Evolutionary conservation across 2,797 vertebrate genomes (phyloP).

Genomic region (Protosalanx chinensis): DNA sequence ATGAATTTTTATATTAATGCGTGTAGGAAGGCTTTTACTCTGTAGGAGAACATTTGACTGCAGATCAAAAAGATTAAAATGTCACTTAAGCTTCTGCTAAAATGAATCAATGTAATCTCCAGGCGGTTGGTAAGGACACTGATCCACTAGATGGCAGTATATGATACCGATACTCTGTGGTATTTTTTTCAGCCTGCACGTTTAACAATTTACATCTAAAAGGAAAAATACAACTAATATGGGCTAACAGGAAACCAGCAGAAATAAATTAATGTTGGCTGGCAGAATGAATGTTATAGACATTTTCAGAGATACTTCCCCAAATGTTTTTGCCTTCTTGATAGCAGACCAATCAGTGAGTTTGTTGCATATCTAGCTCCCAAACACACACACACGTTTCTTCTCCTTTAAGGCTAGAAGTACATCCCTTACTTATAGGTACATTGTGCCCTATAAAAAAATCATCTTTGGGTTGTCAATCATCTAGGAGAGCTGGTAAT

Average conservation of each 20-base stretch:
- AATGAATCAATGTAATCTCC: too few relatives aligned
- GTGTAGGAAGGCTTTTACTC: too few relatives aligned
- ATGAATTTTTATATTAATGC: too few relatives aligned
- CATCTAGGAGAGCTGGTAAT: too few relatives aligned
- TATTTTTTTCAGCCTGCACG: neutral
- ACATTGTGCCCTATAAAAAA: too few relatives aligned
- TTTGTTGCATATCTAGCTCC: neutral
- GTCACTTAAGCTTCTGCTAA: too few relatives aligned
- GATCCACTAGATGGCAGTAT: conserved; percentile 49
- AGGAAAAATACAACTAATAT: neutral
- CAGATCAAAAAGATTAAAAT: too few relatives aligned
- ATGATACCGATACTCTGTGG: conserved; percentile 11
- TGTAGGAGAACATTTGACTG: too few relatives aligned
- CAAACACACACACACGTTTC: neutral
- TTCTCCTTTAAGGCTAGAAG: neutral
- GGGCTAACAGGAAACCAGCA: too few relatives aligned
- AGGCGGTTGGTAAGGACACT: neutral
- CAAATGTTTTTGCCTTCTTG: neutral
- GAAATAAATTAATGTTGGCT: too few relatives aligned
- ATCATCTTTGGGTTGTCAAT: too few relatives aligned
- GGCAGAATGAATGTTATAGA: neutral
- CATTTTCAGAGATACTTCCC: neutral
- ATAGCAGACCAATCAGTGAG: neutral
- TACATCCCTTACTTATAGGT: neutral
- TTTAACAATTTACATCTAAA: too few relatives aligned